These are phyloP conservation scores for Falco peregrinus DNA, from an alignment of 2,797 vertebrate genomes.

Conservation along the genomic window DNA sequence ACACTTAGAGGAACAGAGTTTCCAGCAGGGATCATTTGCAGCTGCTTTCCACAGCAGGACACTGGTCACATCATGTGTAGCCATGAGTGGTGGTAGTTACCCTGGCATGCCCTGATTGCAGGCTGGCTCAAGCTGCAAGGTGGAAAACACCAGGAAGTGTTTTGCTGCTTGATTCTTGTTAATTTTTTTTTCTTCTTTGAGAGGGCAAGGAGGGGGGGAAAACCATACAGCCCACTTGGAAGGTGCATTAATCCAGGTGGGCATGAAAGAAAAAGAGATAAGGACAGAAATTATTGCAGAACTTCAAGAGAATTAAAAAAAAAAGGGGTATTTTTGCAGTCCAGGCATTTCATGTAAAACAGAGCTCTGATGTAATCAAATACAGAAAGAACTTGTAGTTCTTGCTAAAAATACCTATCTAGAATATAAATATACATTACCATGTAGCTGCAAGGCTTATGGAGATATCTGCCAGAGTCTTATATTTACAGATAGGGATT, in stretches of 20 bases:
- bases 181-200: not conserved
- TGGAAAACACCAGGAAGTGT: not conserved
- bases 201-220: not conserved
- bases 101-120: not conserved
- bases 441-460: conserved; percentile 2
- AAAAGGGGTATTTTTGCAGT: not conserved
- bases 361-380: conserved; percentile 34
- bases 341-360: not conserved
- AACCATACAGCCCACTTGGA: not conserved
- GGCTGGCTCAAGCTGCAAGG: not conserved
- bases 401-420: conserved; percentile 56
- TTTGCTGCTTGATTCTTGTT: not conserved
- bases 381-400: conserved; percentile 41
- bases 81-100: not conserved
- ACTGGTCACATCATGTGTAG: not conserved
- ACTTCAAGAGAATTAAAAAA: not conserved
- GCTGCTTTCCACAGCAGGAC: not conserved
- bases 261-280: not conserved
- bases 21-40: not conserved
- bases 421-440: conserved; percentile 49
- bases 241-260: not conserved
- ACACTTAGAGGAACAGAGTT: not conserved
- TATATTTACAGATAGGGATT: conserved; percentile 52
- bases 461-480: conserved; percentile 15
- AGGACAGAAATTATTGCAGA: not conserved